Base-by-base conservation (phyloP, 2,113 vertebrate genomes). In the Psilopogon haemacephalus region DNA sequence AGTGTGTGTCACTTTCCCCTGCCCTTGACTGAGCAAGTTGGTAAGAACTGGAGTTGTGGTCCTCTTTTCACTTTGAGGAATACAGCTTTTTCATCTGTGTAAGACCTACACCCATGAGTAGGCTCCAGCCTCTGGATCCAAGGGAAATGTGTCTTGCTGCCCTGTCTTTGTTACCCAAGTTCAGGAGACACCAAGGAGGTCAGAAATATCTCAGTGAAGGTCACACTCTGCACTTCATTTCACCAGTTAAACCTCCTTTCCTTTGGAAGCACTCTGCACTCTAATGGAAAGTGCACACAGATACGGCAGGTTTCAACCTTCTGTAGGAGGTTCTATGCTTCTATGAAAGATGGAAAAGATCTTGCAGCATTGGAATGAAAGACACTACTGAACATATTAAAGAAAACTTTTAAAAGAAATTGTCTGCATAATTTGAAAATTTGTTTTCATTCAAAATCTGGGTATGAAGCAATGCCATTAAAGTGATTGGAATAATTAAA, bases 261-360 rank as follows among this genome's bases (percentile, higher is more conserved):
- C 80, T 63, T 64, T 48, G 7, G 33, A 62, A 69, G 32, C 0
- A 10, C 37, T 80, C 40, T 0, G 0, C 3, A 44, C 44, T 44
- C 8, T 8, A 27, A 32, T 28, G 20, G 62, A 60, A 60, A 54
- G 7, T 35, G 40, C 5, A 9, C 12, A 58, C 4, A 65, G 33
- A 14, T 59, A 37, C 5, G 4, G 23, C 52, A 65, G 30, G 20
- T 37, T 65, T 80, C 70, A 48, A 69, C 50, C 24, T 59, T 50
- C 20, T 59, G n/a, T 3, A 27, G 33, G 16, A 70, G 52, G 63
- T n/a, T 26, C 48, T 21, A 27, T 19, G 38, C 15, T 62, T 74
- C 50, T 46, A 3, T 37, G 19, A 79, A 59, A 44, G 38, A 75
- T 60, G 17, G 52, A 60, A 90, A 86, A 30, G 8, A 59, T 1